Percentiles rank a stretch among this genome's conserved stretches.
These are phyloP conservation scores for Melanotaenia trifasciata DNA, from an alignment of 2,797 vertebrate species.

Conservation along the genomic window DNA sequence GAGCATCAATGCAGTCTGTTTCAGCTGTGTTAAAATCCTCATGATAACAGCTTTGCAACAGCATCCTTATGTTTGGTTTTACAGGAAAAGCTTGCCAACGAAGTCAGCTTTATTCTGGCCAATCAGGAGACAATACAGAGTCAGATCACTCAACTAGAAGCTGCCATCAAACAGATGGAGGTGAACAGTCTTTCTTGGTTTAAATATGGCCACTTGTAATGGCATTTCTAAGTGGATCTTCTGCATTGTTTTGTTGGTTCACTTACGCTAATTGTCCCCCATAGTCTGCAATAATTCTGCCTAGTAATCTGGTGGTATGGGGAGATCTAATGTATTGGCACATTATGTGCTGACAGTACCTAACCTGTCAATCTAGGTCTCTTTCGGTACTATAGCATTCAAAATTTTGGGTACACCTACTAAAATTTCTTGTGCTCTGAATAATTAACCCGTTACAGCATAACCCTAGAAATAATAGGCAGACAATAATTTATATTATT, in stretches of 20 bases:
- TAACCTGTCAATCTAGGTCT: no score
- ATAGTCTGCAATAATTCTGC: no score
- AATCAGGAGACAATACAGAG: conserved; percentile 93
- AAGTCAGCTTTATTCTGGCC: conserved; percentile 90
- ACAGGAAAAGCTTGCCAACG: conserved; percentile 95
- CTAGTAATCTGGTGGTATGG: no score
- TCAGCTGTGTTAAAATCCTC: background rate
- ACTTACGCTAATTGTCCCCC: background rate
- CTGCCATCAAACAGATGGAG: conserved; percentile 92
- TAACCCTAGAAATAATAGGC: no score
- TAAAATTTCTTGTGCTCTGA: no score
- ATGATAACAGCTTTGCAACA: background rate
- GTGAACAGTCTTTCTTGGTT: conserved; percentile 70
- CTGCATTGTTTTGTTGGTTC: background rate
- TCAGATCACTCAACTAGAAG: conserved; percentile 93
- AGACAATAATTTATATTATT: no score
- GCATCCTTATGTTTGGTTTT: conserved; percentile 35
- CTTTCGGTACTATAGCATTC: no score
- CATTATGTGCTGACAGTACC: no score
- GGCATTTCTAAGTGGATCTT: no score
- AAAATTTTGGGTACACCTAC: no score
- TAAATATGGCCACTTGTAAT: background rate
- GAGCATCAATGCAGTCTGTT: conserved; percentile 1
- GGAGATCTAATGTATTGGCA: no score
- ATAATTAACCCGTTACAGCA: no score